Conservation (phyloP, 2,113 vertebrate genomes). For the Coturnix japonica region DNA sequence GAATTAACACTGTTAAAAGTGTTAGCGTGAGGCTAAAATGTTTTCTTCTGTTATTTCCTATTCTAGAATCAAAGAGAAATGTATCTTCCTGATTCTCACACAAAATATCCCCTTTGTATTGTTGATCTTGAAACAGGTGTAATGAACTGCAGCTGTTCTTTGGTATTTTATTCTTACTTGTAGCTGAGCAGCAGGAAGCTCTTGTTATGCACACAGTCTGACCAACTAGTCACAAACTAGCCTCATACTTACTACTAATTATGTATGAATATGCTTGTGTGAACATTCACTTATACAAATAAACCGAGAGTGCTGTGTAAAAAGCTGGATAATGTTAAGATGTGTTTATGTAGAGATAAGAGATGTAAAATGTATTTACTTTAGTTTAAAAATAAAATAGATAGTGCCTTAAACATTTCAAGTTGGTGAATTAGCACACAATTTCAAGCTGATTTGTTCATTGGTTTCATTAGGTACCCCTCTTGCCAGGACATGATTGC, state of each 20-base stretch:
- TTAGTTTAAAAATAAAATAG: neutral
- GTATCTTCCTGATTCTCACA: neutral
- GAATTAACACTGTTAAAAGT: neutral
- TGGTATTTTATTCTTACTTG: neutral
- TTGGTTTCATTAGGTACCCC: neutral
- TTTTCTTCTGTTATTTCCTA: neutral
- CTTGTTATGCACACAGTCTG: neutral
- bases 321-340: neutral
- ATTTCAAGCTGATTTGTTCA: neutral
- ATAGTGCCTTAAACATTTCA: neutral
- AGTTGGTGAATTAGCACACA: neutral
- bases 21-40: neutral
- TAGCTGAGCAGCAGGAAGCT: neutral
- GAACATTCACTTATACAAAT: neutral
- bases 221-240: neutral
- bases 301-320: neutral
- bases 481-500: neutral
- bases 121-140: neutral
- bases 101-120: neutral
- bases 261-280: neutral
- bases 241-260: neutral
- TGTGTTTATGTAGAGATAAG: fast-evolving
- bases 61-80: neutral
- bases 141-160: neutral
- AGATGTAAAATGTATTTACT: neutral